A percentile compares a stretch with the other conserved stretches of the same genome.
These are phyloP conservation scores for Dinothrombium tinctorium DNA, from an alignment of 1,140 invertebrate genomes.

Conservation along the genomic window DNA sequence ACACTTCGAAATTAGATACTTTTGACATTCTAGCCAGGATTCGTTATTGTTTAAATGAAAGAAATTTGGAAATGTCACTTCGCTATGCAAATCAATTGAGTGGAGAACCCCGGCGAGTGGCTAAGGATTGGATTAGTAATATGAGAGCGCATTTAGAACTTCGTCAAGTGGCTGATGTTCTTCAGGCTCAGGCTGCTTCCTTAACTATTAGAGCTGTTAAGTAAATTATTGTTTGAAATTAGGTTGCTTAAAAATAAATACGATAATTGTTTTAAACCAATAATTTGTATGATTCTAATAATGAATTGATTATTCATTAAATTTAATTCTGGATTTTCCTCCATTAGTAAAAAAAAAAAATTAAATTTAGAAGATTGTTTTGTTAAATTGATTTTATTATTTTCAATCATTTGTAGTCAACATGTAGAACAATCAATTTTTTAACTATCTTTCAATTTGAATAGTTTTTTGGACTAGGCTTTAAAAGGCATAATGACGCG, in stretches of 20 bases:
- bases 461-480: no score
- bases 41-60: constrained; percentile 61
- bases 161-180: constrained; percentile 58
- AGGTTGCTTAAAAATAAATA: neutral
- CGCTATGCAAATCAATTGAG: constrained; percentile 68
- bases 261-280: neutral
- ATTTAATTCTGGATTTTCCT: no score
- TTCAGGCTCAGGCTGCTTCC: constrained; percentile 49
- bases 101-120: constrained; percentile 55
- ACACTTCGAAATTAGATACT: constrained; percentile 39
- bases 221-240: neutral
- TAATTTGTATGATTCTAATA: neutral
- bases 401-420: no score
- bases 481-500: no score
- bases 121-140: constrained; percentile 64
- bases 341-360: no score
- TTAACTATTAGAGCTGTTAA: constrained; percentile 15
- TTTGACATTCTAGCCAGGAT: constrained; percentile 61
- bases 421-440: no score
- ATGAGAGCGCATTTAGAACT: constrained; percentile 58
- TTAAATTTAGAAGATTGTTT: no score
- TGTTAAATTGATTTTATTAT: no score
- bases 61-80: constrained; percentile 54
- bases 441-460: no score
- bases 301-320: no score